Conservation (phyloP, 2,888 invertebrate species). For the Tenthredo amoena region DNA sequence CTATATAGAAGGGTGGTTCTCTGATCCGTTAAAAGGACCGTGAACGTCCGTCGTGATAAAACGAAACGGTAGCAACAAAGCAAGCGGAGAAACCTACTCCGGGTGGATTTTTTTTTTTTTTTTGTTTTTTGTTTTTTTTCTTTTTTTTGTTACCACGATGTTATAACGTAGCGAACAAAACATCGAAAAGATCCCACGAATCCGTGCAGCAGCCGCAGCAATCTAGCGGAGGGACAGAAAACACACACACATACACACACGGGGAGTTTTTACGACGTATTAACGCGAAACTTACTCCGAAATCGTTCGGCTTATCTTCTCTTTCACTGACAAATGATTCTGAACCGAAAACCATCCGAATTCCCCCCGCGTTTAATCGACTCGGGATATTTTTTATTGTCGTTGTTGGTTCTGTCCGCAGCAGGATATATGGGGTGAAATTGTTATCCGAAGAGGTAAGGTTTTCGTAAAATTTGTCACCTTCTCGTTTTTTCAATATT, state of each 20-base stretch:
- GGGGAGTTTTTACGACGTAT: slow-evolving; percentile 21
- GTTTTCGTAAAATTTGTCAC: background rate
- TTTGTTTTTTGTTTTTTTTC: background rate
- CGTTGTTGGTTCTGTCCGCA: background rate
- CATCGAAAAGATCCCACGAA: background rate
- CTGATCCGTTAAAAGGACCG: slow-evolving; percentile 47
- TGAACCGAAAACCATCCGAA: background rate
- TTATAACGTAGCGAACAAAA: slow-evolving; percentile 3
- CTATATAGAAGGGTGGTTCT: slow-evolving; percentile 17
- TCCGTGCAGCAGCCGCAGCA: background rate
- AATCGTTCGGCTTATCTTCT: slow-evolving; percentile 28
- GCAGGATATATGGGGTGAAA: background rate
- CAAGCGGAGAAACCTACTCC: slow-evolving; percentile 31
- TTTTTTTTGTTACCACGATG: background rate
- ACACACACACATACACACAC: slow-evolving; percentile 14
- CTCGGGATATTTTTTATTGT: background rate
- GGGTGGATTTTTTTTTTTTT: background rate
- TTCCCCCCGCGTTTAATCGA: background rate
- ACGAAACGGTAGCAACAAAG: slow-evolving; percentile 15
- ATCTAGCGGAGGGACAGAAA: slow-evolving; percentile 11
- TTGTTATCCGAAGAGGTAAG: background rate
- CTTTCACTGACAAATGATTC: slow-evolving; percentile 34
- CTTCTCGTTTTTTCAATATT: background rate
- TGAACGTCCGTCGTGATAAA: slow-evolving; percentile 30
- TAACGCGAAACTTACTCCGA: slow-evolving; percentile 31